These are phyloP conservation scores for Amazona ochrocephala DNA, from an alignment of 2,797 vertebrate species.

Conservation along the genomic window DNA sequence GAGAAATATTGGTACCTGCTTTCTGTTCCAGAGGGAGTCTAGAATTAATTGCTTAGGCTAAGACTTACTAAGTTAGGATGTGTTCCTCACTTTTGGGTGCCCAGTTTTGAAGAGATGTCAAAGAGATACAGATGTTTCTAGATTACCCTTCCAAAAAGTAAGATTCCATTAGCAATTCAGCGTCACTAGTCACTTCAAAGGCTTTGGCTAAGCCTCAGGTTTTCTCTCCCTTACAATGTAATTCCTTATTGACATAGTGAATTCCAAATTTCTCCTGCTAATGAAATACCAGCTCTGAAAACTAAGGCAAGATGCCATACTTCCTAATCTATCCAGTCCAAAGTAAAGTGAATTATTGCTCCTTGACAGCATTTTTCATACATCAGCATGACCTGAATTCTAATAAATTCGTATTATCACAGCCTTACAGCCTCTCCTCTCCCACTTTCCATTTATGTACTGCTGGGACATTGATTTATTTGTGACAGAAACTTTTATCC, in stretches of 20 bases:
- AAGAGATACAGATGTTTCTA: neutral
- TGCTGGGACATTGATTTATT: neutral
- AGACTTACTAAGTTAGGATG: neutral
- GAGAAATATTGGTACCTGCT: neutral
- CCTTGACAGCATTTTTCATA: neutral
- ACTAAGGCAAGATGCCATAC: neutral
- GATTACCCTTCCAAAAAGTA: neutral
- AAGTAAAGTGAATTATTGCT: conserved; percentile 11
- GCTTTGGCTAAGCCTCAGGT: neutral
- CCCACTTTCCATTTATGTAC: neutral
- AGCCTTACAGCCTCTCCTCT: neutral
- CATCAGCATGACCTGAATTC: neutral
- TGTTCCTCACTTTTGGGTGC: neutral
- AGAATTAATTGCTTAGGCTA: neutral
- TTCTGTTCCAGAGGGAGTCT: neutral
- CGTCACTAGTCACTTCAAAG: neutral
- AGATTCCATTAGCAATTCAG: neutral
- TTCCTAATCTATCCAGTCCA: neutral
- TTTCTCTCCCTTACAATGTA: neutral
- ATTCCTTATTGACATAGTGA: neutral
- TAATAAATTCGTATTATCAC: neutral
- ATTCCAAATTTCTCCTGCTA: neutral
- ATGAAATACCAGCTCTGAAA: neutral
- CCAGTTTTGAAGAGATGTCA: neutral
- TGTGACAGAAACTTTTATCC: neutral